phyloP scores from a whole-genome alignment of 1,140 invertebrate genomes.

The Neodiprion fabricii region DNA sequence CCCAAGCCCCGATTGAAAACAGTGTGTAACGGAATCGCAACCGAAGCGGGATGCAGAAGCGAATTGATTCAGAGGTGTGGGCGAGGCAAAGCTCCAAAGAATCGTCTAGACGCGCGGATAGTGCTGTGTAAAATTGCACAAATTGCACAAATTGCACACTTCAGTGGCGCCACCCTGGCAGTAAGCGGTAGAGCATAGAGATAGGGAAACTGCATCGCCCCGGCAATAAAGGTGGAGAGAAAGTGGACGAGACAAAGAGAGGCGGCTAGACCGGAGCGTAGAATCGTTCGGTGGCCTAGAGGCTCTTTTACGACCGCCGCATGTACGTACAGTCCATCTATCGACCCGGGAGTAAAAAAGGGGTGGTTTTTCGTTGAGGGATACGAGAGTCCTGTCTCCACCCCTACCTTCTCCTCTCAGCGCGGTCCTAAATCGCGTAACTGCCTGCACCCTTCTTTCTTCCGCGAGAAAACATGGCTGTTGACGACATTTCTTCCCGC shows the following conservation, averaged over 20 bases:
- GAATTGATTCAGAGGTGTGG: no score
- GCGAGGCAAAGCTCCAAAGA: no score
- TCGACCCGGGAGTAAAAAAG: conserved; percentile 4
- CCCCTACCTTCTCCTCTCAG: neutral
- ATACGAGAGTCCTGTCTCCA: conserved; percentile 6
- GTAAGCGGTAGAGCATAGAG: conserved; percentile 47
- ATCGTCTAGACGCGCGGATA: no score
- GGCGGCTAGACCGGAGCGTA: neutral
- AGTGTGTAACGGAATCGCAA: no score
- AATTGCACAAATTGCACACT: neutral
- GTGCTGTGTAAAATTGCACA: neutral
- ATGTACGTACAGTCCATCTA: neutral
- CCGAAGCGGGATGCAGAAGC: no score
- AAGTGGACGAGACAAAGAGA: neutral
- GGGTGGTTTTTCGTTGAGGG: conserved; percentile 19
- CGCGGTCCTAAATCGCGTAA: neutral
- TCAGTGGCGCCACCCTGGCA: conserved; percentile 53
- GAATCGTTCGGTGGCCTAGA: neutral
- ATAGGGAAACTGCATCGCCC: conserved; percentile 8
- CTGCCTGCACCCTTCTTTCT: neutral
- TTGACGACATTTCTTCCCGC: neutral
- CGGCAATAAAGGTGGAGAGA: no score
- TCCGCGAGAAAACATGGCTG: neutral
- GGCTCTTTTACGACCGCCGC: neutral
- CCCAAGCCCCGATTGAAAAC: no score